Evolutionary conservation across 2,797 vertebrate species (phyloP).

Genomic region (Tragelaphus oryx): DNA sequence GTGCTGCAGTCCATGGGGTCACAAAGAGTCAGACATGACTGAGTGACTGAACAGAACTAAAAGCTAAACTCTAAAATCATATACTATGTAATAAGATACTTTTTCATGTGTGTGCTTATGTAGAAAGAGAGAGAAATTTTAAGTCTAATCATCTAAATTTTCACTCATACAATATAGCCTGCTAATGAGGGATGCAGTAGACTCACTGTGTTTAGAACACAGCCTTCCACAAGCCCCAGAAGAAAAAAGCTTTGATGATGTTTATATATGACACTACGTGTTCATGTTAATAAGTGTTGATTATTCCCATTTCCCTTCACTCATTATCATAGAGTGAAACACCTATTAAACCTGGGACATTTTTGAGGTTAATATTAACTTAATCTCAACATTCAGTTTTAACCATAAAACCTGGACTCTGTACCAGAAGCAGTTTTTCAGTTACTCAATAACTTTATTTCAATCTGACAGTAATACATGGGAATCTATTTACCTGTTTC

Average conservation of each 20-base stretch:
- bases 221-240: background rate
- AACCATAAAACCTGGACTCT: slow-evolving; percentile 57
- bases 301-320: background rate
- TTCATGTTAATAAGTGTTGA: background rate
- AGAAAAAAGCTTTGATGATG: background rate
- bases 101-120: background rate
- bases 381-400: slow-evolving; percentile 50
- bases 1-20: background rate
- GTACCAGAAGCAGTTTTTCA: slow-evolving; percentile 45
- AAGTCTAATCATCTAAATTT: background rate
- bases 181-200: background rate
- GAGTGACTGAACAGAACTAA: background rate
- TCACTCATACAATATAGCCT: background rate
- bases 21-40: background rate
- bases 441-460: slow-evolving; percentile 65
- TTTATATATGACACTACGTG: background rate
- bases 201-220: background rate
- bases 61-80: background rate
- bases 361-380: slow-evolving; percentile 56
- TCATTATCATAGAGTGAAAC: background rate
- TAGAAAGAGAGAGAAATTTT: background rate
- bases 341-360: background rate
- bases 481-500: slow-evolving; percentile 19
- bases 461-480: slow-evolving; percentile 1
- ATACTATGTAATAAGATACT: background rate